phyloP scores from a whole-genome alignment of 2,888 invertebrate genomes.

The Sinelater perroti region DNA sequence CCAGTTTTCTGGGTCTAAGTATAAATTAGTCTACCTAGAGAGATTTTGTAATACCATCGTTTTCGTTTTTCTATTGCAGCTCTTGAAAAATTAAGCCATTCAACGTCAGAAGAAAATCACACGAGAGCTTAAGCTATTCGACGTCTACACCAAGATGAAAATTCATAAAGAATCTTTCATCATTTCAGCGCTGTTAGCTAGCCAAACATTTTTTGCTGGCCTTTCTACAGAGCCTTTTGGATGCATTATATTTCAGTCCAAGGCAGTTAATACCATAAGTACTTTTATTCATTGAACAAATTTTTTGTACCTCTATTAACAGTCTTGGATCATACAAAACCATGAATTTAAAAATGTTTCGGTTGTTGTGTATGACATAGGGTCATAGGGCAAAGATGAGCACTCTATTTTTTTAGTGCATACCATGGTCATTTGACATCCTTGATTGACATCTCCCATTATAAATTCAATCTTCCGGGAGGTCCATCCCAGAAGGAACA shows the following conservation, averaged over 20 bases:
- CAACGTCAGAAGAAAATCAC: constrained; percentile 18
- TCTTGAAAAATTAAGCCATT: constrained; percentile 34
- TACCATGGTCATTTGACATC: constrained; percentile 98
- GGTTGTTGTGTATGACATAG: constrained; percentile 17
- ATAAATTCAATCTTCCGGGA: constrained; percentile 93
- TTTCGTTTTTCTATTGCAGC: constrained; percentile 59
- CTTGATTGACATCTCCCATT: constrained; percentile 96
- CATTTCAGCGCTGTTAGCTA: constrained; percentile 31
- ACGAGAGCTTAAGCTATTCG: constrained; percentile 16
- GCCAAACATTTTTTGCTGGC: constrained; percentile 20
- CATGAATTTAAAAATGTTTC: constrained; percentile 11
- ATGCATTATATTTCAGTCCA: constrained; percentile 23
- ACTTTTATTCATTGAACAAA: background rate
- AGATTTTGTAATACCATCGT: constrained; percentile 48
- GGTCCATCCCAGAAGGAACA: constrained; percentile 83
- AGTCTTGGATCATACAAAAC: constrained; percentile 9
- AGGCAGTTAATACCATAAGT: constrained; percentile 30
- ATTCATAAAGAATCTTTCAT: constrained; percentile 37
- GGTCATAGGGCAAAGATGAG: constrained; percentile 40
- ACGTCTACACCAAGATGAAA: constrained; percentile 12
- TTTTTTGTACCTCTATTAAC: constrained; percentile 4
- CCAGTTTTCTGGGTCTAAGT: no score
- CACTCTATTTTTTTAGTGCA: constrained; percentile 79
- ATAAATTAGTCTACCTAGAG: no score
- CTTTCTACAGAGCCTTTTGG: constrained; percentile 15